Base-by-base conservation (phyloP, 2,888 invertebrate genomes). In the Eupithecia insigniata region DNA sequence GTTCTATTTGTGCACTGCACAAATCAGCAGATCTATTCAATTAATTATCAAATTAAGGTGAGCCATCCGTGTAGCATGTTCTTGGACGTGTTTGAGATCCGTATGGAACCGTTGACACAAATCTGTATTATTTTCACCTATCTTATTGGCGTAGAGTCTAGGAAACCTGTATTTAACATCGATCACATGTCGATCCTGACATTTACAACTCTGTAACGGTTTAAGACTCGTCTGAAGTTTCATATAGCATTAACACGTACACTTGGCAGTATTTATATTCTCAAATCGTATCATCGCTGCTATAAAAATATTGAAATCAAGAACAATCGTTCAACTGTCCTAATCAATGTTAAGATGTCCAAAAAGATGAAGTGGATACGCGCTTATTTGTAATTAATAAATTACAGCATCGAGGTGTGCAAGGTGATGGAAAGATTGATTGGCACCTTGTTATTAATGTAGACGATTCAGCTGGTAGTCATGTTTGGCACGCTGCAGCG, bases 41-140 rank as follows among this genome's bases (percentile, higher is more conserved):
- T 94, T 94, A 94, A 94, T 94, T 93, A 94, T 93, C 87, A 91
- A 92, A 94, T 94, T 94, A 93, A 94, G 91, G 93, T 93, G 93
- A 92, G 91, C 90, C 85, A 91, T 90, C 88, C 88, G 83, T 87
- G 86, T 82, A 82, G 81, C 85, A 85, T 87, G 89, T 86, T 91
- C 89, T 91, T 91, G 90, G 85, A 86, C 82, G 86, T 87, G 84
- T 79, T 77, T 84, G 82, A 82, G 86, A 85, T 86, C 85, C 84
- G 82, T 82, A 82, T 83, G 84, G 85, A 88, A 81, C 85, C 85
- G 80, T 79, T 83, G 81, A 73, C 79, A 73, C 82, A 81, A 84
- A 85, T 83, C 83, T 81, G 79, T 81, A 78, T 78, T 83, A 80
- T 83, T 84, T 80, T 79, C 80, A 72, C 71, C 73, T 67, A 80